Conservation (phyloP, 2,797 vertebrate species). For the Rhinatrema bivittatum region DNA sequence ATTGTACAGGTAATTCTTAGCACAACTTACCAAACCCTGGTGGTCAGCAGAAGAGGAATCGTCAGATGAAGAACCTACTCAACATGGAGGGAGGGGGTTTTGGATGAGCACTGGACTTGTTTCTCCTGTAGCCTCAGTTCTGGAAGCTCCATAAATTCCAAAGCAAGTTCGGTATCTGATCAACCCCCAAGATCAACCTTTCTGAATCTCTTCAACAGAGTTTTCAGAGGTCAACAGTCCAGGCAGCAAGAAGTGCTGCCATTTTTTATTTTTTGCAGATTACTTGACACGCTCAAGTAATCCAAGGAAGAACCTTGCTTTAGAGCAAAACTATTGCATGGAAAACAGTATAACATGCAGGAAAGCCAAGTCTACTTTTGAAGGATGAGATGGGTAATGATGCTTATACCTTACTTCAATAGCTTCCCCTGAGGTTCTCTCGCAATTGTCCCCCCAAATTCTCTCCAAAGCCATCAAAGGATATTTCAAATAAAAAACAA, state of each 20-base stretch:
- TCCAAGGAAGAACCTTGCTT: neutral
- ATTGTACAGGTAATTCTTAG: too few species aligned
- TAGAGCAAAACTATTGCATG: neutral
- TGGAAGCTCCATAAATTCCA: neutral
- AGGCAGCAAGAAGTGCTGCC: neutral
- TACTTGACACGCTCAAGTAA: too few species aligned
- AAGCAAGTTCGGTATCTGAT: slow-evolving; percentile 6
- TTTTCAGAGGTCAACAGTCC: neutral
- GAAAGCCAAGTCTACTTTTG: slow-evolving; percentile 15
- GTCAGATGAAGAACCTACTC: neutral
- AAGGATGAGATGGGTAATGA: slow-evolving; percentile 21
- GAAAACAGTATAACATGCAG: slow-evolving; percentile 28
- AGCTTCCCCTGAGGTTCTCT: slow-evolving; percentile 31
- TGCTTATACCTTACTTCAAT: slow-evolving; percentile 37
- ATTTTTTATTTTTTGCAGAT: neutral
- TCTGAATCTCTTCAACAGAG: neutral
- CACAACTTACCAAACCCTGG: too few species aligned
- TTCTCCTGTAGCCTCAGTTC: too few species aligned
- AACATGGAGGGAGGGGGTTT: neutral
- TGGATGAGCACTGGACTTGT: neutral
- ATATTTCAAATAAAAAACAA: slow-evolving; percentile 24
- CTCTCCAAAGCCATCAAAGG: slow-evolving; percentile 38
- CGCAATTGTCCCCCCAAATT: slow-evolving; percentile 34
- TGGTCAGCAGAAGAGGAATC: too few species aligned
- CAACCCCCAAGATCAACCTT: neutral